phyloP scores from a whole-genome alignment of 2,113 vertebrate species.

The Halichoerus grypus region DNA sequence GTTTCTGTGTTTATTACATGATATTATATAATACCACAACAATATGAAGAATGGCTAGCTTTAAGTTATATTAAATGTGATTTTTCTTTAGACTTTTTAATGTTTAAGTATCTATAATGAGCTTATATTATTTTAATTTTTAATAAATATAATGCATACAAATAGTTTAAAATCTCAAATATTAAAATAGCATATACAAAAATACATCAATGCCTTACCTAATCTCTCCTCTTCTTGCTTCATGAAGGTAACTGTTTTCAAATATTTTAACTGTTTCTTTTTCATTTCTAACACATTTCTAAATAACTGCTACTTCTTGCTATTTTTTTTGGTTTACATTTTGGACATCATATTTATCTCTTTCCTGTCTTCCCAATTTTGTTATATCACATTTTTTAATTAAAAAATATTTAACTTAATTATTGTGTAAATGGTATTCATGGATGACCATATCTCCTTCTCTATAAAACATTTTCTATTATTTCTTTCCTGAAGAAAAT shows the following conservation, averaged over 20 bases:
- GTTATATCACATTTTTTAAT: neutral
- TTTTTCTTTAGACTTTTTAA: neutral
- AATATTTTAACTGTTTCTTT: neutral
- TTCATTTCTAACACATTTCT: neutral
- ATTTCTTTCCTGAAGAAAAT: neutral
- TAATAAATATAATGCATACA: neutral
- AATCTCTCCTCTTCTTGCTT: neutral
- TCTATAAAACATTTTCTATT: neutral
- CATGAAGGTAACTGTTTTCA: neutral
- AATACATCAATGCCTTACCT: neutral
- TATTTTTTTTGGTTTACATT: neutral
- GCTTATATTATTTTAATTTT: neutral
- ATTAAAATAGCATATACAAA: neutral
- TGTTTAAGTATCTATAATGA: neutral
- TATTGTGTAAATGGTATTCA: neutral
- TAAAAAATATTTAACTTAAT: neutral
- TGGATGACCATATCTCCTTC: neutral
- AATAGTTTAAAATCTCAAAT: neutral
- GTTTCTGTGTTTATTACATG: neutral
- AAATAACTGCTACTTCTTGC: neutral
- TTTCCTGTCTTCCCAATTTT: neutral
- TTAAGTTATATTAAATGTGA: neutral
- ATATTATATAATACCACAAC: neutral
- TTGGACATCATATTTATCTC: neutral
- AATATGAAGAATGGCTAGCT: neutral